Conservation (phyloP, 2,113 vertebrate genomes). For the Rhinolophus ferrumequinum region DNA sequence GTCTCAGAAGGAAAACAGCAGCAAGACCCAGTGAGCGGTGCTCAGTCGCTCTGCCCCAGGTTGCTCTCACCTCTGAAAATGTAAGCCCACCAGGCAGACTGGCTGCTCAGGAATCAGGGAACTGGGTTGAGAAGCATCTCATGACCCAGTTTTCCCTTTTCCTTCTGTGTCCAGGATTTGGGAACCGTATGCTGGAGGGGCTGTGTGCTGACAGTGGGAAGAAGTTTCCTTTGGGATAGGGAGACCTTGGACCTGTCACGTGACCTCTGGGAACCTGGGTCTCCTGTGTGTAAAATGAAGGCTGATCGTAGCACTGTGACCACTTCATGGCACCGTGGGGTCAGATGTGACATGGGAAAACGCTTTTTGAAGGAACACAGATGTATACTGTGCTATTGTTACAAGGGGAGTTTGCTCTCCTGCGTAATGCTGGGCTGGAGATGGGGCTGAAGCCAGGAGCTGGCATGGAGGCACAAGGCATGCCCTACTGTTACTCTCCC, state of each 20-base stretch:
- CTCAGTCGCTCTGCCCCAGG: fast-evolving
- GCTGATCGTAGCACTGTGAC: not conserved
- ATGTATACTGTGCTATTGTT: not conserved
- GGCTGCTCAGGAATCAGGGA: not conserved
- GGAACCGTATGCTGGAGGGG: not conserved
- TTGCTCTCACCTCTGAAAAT: not conserved
- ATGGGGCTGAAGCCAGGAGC: not conserved
- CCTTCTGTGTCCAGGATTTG: not conserved
- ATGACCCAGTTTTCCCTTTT: not conserved
- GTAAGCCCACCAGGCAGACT: fast-evolving
- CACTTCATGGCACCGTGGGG: not conserved
- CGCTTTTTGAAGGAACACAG: not conserved
- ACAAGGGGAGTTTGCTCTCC: not conserved
- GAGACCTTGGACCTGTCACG: not conserved
- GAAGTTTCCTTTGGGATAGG: not conserved
- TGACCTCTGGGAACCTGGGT: not conserved
- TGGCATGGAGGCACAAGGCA: not conserved
- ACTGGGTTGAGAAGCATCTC: not conserved
- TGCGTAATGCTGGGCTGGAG: not conserved
- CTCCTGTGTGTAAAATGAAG: not conserved
- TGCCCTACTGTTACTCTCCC: not conserved
- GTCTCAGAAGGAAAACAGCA: not conserved
- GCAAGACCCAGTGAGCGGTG: not conserved
- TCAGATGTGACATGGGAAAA: not conserved
- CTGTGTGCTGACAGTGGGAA: not conserved